A percentile compares a stretch with the other conserved stretches of the same genome.
Evolutionary conservation across 2,888 invertebrate genomes (phyloP).

Genomic region (Mechanitis messenoides): DNA sequence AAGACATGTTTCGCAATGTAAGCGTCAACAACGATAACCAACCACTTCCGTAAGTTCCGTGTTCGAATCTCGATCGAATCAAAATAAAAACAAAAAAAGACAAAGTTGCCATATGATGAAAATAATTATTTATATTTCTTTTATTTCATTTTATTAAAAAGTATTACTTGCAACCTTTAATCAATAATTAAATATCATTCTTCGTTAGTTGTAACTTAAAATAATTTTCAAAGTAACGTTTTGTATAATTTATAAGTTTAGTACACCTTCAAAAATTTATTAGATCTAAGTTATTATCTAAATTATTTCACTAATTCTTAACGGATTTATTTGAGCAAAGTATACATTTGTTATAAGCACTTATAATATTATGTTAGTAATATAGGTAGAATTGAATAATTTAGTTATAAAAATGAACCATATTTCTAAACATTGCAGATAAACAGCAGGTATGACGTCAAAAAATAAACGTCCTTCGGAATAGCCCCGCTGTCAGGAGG

Average conservation of each 20-base stretch:
- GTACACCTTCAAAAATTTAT: too few relatives aligned
- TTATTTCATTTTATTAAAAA: too few relatives aligned
- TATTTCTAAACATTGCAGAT: conserved; percentile 11
- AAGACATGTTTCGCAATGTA: conserved; percentile 63
- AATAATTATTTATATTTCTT: not conserved
- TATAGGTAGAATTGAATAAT: not conserved
- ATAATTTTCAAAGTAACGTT: too few relatives aligned
- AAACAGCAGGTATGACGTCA: conserved; percentile 14
- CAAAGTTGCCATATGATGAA: conserved; percentile 39
- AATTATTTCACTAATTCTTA: too few relatives aligned
- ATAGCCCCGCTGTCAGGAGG: conserved; percentile 31
- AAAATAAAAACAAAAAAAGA: conserved; percentile 64
- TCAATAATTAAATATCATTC: too few relatives aligned
- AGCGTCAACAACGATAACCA: conserved; percentile 50
- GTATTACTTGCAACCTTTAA: too few relatives aligned
- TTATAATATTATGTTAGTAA: not conserved
- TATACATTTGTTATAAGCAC: too few relatives aligned
- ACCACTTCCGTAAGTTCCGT: conserved; percentile 71
- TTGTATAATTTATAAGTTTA: too few relatives aligned
- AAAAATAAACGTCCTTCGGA: conserved; percentile 29
- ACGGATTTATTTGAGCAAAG: too few relatives aligned
- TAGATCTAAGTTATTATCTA: too few relatives aligned
- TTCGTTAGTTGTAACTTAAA: too few relatives aligned
- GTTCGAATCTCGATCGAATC: conserved; percentile 63
- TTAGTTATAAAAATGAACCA: not conserved